These are phyloP conservation scores for Sinella curviseta DNA, from an alignment of 1,140 invertebrate species.

Conservation along the genomic window DNA sequence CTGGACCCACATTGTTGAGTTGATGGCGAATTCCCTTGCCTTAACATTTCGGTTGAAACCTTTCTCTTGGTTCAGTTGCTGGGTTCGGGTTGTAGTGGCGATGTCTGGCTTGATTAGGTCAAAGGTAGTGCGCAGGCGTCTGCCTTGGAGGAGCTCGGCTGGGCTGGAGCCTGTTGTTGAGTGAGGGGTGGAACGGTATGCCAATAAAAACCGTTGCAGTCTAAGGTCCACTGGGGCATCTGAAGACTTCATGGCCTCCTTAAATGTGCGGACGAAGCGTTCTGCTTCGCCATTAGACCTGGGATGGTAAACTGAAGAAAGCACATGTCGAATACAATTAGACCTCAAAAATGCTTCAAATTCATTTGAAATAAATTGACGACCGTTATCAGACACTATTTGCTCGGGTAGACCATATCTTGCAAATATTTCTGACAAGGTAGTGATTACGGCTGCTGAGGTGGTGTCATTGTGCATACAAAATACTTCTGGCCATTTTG, in stretches of 20 bases:
- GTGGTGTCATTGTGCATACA: slow-evolving; percentile 31
- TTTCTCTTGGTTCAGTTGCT: background rate
- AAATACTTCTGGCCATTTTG: slow-evolving; percentile 57
- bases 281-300: slow-evolving; percentile 57
- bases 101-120: background rate
- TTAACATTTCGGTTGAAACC: background rate
- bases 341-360: slow-evolving; percentile 54
- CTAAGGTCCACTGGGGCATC: background rate
- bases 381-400: slow-evolving; percentile 56
- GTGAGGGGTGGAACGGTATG: slow-evolving; percentile 50
- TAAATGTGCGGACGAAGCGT: slow-evolving; percentile 46
- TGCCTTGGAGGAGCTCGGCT: slow-evolving; percentile 31
- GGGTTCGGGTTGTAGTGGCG: background rate
- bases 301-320: slow-evolving; percentile 54
- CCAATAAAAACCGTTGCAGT: slow-evolving; percentile 49
- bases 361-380: slow-evolving; percentile 54
- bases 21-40: background rate
- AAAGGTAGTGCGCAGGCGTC: background rate
- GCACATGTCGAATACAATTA: slow-evolving; percentile 54
- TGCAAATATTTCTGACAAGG: slow-evolving; percentile 52
- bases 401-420: slow-evolving; percentile 54
- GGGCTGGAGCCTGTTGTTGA: slow-evolving; percentile 47
- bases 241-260: slow-evolving; percentile 49
- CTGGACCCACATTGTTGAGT: background rate
- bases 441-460: slow-evolving; percentile 34